phyloP scores from a whole-genome alignment of 2,888 invertebrate species.

The Catocala sponsa region DNA sequence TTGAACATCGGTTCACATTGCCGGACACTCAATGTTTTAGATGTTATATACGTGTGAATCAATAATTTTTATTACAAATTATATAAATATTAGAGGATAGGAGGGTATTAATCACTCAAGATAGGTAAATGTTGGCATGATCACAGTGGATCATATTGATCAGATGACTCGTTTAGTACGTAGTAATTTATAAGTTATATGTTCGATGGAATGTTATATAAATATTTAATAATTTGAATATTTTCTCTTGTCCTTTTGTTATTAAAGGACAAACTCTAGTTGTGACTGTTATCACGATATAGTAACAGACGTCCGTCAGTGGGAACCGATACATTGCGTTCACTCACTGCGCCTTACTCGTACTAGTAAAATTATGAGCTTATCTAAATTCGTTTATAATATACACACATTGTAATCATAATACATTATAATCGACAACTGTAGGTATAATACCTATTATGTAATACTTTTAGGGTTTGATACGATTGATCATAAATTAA shows the following conservation, averaged over 20 bases:
- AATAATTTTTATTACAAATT: slow-evolving; percentile 44
- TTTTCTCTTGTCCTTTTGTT: slow-evolving; percentile 45
- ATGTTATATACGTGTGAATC: slow-evolving; percentile 45
- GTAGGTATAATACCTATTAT: slow-evolving; percentile 47
- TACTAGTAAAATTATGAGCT: slow-evolving; percentile 49
- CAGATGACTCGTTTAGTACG: slow-evolving; percentile 40
- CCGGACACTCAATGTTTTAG: slow-evolving; percentile 52
- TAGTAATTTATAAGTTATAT: slow-evolving; percentile 46
- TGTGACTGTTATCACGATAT: slow-evolving; percentile 46
- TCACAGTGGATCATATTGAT: slow-evolving; percentile 53
- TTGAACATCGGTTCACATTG: slow-evolving; percentile 56
- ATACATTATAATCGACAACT: slow-evolving; percentile 45
- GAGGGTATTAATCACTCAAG: slow-evolving; percentile 41
- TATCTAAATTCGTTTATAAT: slow-evolving; percentile 49
- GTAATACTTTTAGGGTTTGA: slow-evolving; percentile 50
- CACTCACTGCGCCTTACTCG: slow-evolving; percentile 51
- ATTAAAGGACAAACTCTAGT: slow-evolving; percentile 35
- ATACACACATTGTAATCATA: slow-evolving; percentile 49
- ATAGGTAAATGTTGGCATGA: slow-evolving; percentile 43
- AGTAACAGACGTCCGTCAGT: slow-evolving; percentile 46
- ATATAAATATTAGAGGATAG: slow-evolving; percentile 46
- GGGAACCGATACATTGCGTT: slow-evolving; percentile 39
- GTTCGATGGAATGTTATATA: slow-evolving; percentile 40
- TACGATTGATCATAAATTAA: slow-evolving; percentile 45
- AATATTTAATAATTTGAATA: slow-evolving; percentile 40